Base-by-base conservation (phyloP, 2,113 vertebrate species). In the Fregetta grallaria region DNA sequence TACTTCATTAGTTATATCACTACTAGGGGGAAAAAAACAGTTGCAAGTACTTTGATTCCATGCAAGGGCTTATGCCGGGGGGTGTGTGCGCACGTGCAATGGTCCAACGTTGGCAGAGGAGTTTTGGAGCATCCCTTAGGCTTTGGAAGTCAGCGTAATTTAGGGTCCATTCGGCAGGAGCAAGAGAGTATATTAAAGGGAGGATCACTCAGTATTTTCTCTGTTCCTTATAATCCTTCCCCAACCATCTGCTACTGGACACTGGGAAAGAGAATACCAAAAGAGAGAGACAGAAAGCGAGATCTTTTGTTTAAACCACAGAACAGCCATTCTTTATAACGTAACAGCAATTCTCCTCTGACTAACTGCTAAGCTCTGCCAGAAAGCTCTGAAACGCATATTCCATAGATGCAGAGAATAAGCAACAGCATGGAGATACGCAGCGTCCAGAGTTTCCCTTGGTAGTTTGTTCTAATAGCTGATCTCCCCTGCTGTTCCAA, bases 201-300 rank as follows among this genome's bases (percentile, higher is more conserved):
- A 96, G 47, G n/a, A 26, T 91, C 76, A 22, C 50, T 91, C 72
- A 61, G 1, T 92, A 89, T 96, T 96, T 84, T 42, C 50, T 83
- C 92, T 94, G 86, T 58, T 94, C 68, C 88, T 92, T 86, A 58
- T 44, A 95, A 86, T 88, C 82, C 67, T 96, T 91, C 76, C 83
- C 80, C 47, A 91, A 3, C 79, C 91, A 92, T 86, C 91, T 95
- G 94, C 91, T 94, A 30, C 62, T 49, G 78, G 94, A 76, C 94
- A 86, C 59, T 68, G 78, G 63, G 79, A 96, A 95, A 77, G 76
- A 71, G 86, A 86, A 95, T 13, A 86, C 75, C 83, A n/a, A 50
- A 50, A 52, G 65, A 29, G 25, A 67, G 71, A 68, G 78, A 36
- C 36, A 73, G 58, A 88, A 94, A 92, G 86, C 10, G 10, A 42